Base-by-base conservation (phyloP, 1,140 invertebrate genomes). In the Paracyclopina nana region DNA sequence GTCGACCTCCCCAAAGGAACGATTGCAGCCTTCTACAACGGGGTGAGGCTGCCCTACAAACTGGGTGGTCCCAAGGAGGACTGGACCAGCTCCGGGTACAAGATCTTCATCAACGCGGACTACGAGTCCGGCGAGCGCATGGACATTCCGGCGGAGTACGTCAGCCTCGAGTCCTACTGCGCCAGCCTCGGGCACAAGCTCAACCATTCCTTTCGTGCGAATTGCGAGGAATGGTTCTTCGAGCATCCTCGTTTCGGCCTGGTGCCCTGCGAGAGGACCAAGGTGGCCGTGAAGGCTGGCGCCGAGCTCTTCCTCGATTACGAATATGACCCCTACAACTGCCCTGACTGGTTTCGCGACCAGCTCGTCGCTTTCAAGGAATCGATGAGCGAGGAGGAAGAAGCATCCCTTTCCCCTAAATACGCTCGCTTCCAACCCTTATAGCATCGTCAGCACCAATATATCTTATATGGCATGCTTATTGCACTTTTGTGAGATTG, bases 81-180 rank as follows among this genome's bases (percentile, higher is more conserved):
- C 40, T 50, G 48, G 48, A 16, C 29, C 29, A 29, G 29, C 2
- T 50, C 48, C 4, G 48, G 48, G 2, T 50, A 50, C 20, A 50
- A 50, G 29, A 50, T 50, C 40, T 50, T 50, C 14, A 26, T 50
- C 9, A 50, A 50, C 14, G 29, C 48, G 4, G 48, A 50, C 48
- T 50, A 41, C 16, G 25, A 50, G 14, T 50, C 29, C 4, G 48
- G 48, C 5, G 48, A 50, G 16, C 40, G 48, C 20, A 50, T 50
- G 34, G 26, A 41, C 30, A 50, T 50, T 20, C 48, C 48, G 2
- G 16, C 6, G 25, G 4, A 50, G 8, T 42, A 20, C 6, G 20
- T 22, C 9, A 6, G 18, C 34, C 16, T 50, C 11, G 28, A 38
- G 24, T 42, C n/a, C 11, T 50, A 50, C 40, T 38, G 16, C 8